A percentile compares a stretch with the other conserved stretches of the same genome.
phyloP scores from a whole-genome alignment of 2,888 invertebrate species.

The Spisula solida region DNA sequence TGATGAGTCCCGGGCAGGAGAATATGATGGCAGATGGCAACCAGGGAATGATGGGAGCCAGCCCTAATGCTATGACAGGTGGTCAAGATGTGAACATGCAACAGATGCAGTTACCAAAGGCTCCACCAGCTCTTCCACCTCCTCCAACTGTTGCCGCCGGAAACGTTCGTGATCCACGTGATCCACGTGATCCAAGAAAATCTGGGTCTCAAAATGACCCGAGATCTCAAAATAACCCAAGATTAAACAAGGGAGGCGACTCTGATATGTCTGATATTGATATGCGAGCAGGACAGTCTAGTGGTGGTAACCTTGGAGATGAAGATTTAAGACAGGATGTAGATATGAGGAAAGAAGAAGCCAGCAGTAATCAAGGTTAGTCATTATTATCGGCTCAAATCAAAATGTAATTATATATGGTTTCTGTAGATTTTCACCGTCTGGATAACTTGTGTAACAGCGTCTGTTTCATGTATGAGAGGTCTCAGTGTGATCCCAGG shows the following conservation, averaged over 20 bases:
- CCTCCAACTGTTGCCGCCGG: background rate
- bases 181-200: conserved; percentile 45
- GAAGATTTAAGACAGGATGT: conserved; percentile 65
- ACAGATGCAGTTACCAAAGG: conserved; percentile 30
- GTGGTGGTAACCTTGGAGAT: conserved; percentile 43
- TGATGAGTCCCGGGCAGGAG: conserved; percentile 60
- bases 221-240: conserved; percentile 32
- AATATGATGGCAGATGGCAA: conserved; percentile 36
- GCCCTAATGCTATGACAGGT: background rate
- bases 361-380: conserved; percentile 47
- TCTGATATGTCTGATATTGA: conserved; percentile 46
- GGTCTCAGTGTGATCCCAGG: too few species aligned
- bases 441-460: too few species aligned
- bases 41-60: conserved; percentile 40
- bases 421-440: too few species aligned
- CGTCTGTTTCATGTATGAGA: too few species aligned
- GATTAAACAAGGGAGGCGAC: conserved; percentile 42
- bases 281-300: conserved; percentile 41
- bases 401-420: too few species aligned
- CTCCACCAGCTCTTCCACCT: background rate
- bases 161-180: too few species aligned
- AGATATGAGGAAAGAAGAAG: conserved; percentile 61
- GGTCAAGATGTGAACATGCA: conserved; percentile 7
- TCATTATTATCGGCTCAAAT: background rate
- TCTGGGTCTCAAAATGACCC: conserved; percentile 36